Evolutionary conservation across 2,113 vertebrate genomes (phyloP).

Genomic region (Prochilodus magdalenae): DNA sequence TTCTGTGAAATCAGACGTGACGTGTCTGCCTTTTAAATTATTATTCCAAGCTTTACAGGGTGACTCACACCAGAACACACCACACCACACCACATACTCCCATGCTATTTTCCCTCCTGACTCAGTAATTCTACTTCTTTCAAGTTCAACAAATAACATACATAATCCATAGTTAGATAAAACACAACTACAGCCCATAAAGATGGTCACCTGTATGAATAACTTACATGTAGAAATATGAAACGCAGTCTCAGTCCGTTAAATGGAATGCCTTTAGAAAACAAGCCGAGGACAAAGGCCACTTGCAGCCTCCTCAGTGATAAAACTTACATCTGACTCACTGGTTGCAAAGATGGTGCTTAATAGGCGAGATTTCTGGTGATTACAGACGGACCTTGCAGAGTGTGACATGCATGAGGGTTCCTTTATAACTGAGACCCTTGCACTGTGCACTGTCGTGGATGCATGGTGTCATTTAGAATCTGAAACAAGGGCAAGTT

Average conservation of each 20-base stretch:
- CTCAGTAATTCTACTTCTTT: no score
- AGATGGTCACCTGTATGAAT: no score
- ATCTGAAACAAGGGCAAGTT: slow-evolving; percentile 15
- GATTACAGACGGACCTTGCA: not conserved
- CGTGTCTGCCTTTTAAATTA: no score
- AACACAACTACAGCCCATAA: no score
- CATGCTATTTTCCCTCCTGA: no score
- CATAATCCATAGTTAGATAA: no score
- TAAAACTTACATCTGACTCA: not conserved
- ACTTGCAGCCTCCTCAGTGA: not conserved
- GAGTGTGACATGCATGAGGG: not conserved
- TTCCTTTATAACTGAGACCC: not conserved
- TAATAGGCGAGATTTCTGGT: not conserved
- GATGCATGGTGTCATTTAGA: slow-evolving; percentile 20
- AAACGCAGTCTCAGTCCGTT: not conserved
- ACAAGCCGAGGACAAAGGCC: not conserved
- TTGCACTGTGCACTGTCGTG: not conserved
- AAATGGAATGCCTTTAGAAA: not conserved
- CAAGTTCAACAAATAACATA: no score
- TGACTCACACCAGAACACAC: no score
- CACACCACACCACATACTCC: no score
- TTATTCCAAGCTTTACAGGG: no score
- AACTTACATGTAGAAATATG: no score
- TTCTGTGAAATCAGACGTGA: no score
- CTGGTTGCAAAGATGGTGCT: not conserved